Conservation (phyloP, 2,888 invertebrate species). For the Drosophila subquinaria region DNA sequence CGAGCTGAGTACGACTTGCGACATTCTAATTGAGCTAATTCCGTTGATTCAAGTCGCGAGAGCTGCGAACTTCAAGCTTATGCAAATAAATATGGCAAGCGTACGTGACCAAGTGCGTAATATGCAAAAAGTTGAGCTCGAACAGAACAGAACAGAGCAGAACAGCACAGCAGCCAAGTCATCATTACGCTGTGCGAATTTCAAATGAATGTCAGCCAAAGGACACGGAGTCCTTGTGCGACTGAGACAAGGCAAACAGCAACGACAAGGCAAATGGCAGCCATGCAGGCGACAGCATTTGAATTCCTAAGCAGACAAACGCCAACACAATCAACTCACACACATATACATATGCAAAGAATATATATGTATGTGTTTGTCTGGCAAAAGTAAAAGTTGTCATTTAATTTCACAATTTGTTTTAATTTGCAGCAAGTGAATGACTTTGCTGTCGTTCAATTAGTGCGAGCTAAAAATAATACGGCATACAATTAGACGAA, state of each 20-base stretch:
- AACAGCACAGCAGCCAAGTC: conserved; percentile 45
- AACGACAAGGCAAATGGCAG: conserved; percentile 30
- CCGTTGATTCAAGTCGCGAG: conserved; percentile 40
- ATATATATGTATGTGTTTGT: conserved; percentile 40
- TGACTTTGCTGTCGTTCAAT: conserved; percentile 48
- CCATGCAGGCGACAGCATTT: conserved; percentile 68
- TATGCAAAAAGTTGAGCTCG: conserved; percentile 71
- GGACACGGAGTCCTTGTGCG: conserved; percentile 61
- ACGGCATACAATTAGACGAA: conserved; percentile 72
- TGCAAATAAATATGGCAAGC: conserved; percentile 73
- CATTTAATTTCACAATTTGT: conserved; percentile 77
- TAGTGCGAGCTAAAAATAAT: conserved; percentile 61
- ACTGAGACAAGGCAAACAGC: conserved; percentile 62
- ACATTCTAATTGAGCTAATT: conserved; percentile 72
- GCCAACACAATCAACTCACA: neutral
- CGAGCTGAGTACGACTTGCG: conserved; percentile 28
- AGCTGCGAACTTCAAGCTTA: conserved; percentile 61
- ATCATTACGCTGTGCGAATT: conserved; percentile 73
- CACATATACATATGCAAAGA: neutral
- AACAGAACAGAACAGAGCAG: conserved; percentile 30
- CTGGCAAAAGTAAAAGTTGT: conserved; percentile 70
- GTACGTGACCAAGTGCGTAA: conserved; percentile 81
- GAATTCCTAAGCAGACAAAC: conserved; percentile 70
- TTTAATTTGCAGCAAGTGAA: conserved; percentile 70
- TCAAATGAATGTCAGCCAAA: conserved; percentile 79